phyloP scores from a whole-genome alignment of 2,888 invertebrate genomes.

The Sisyra terminalis region DNA sequence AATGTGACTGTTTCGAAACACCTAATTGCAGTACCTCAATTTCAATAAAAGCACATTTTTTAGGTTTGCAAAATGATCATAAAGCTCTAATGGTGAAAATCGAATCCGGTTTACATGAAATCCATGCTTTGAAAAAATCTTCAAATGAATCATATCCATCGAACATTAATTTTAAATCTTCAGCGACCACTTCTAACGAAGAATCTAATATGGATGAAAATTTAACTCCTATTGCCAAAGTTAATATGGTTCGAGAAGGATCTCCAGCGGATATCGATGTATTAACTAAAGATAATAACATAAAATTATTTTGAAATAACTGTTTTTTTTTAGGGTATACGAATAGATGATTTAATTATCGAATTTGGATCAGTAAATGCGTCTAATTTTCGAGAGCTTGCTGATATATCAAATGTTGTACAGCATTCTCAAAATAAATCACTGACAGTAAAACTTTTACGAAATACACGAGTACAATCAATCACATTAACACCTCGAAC shows the following conservation, averaged over 20 bases:
- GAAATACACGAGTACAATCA: constrained; percentile 32
- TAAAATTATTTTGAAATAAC: background rate
- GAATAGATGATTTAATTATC: constrained; percentile 48
- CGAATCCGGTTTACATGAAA: constrained; percentile 52
- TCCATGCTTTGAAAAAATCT: constrained; percentile 31
- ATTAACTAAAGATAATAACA: background rate
- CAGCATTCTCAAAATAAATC: constrained; percentile 36
- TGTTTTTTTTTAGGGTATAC: constrained; percentile 42
- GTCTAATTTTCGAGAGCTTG: constrained; percentile 48
- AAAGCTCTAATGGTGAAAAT: constrained; percentile 70
- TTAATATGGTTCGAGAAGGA: constrained; percentile 53
- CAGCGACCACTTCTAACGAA: constrained; percentile 8
- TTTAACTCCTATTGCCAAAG: constrained; percentile 43
- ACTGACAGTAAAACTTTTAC: constrained; percentile 33
- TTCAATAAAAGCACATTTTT: too few species aligned
- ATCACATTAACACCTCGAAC: constrained; percentile 49
- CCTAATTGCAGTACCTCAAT: too few species aligned
- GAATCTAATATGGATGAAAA: constrained; percentile 5
- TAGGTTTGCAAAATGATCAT: constrained; percentile 80
- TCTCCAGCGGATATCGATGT: constrained; percentile 57
- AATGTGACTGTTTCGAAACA: too few species aligned
- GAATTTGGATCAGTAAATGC: constrained; percentile 64
- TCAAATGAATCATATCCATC: background rate
- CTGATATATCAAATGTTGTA: constrained; percentile 52
- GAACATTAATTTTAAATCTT: background rate